Evolutionary conservation across 2,797 vertebrate genomes (phyloP), one percentile per base, ranked within the genome.

Genomic region (Gymnodraco acuticeps): DNA sequence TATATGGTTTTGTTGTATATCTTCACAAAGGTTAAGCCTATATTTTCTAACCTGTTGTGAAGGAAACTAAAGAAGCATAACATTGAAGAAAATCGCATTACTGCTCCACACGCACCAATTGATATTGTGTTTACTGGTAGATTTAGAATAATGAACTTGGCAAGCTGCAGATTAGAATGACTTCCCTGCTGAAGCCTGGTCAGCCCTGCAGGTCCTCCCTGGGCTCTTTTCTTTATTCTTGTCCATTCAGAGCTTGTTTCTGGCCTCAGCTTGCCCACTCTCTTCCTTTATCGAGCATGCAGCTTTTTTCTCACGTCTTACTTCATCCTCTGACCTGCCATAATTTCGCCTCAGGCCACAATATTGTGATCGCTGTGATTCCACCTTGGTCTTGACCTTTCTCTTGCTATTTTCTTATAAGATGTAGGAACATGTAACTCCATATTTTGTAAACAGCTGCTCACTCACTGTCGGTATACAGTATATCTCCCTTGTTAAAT

Each of bases 311-410:
- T 82, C 74, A 77, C 2, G 33, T 38, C 33, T 38, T 38, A 38
- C 77, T 75, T 76, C 64, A 69, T 75, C 67, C 55, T 52, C 59
- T 69, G 68, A 61, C 68, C 59, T 59, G n/a, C 23, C 70, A 66
- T 75, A 60, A 23, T 81, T 70, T 56, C 1, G 51, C 89, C 87
- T 7, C 33, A 31, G 77, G 89, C 76, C 50, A 75, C n/a, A 77
- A 50, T 66, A 76, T 65, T n/a, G 48, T 15, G 61, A 73, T 47
- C 3, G 60, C 17, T 15, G 0, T 67, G 79, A 83, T 71, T 80
- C 60, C 64, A 55, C 64, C 73, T 70, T 19, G 11, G 85, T 77
- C n/a, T 75, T 77, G 82, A 88, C 73, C 87, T 82, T 86, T 87
- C 20, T 64, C 33, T 48, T 70, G 61, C 55, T 65, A 50, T 85